Evolutionary conservation across 2,113 vertebrate species (phyloP), one percentile per base, ranked within the genome.

Genomic region (Capricornis sumatraensis): DNA sequence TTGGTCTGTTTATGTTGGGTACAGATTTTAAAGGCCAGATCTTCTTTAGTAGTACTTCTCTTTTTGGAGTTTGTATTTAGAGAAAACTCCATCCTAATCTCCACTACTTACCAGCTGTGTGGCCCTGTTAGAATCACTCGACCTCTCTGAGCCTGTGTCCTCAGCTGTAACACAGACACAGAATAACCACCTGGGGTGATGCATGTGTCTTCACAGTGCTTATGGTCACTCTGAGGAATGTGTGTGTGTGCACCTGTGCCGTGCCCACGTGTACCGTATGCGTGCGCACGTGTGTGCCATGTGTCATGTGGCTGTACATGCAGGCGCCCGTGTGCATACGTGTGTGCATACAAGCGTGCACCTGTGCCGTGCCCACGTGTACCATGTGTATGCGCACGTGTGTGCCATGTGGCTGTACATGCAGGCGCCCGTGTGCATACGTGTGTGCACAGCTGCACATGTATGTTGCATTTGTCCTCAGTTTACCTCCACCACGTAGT

Each of bases 361-460:
- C 33, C 14, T 55, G 30, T n/a, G 76, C 30, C 16, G 1, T 43
- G 40, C 30, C 11, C 11, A 3, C 2, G 13, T 71, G 6, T 9
- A 7, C 13, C 45, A 2, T 4, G 27, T 28, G 43, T 1, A 1
- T 0, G 0, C 1, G 1, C 23, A 4, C 6, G 6, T 7, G 23
- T 14, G 40, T 43, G 71, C 6, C 60, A 30, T 15, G 28, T 62
- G 60, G 13, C 21, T 25, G 21, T 7, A 43, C 3, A 19, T 3
- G 2, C 15, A 27, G 1, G 2, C 7, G 7, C 7, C 43, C 3
- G 2, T 17, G 14, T 76, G 23, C 19, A 1, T 5, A 21, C 19
- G 2, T 7, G 25, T 71, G 16, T 55, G 50, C n/a, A 53, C 84
- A 11, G 1, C 2, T 33, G 7, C 25, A 43, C 21, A 33, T 45